Evolutionary conservation across 2,797 vertebrate species (phyloP), one percentile per base, ranked within the genome.

Genomic region (Mastacembelus armatus): DNA sequence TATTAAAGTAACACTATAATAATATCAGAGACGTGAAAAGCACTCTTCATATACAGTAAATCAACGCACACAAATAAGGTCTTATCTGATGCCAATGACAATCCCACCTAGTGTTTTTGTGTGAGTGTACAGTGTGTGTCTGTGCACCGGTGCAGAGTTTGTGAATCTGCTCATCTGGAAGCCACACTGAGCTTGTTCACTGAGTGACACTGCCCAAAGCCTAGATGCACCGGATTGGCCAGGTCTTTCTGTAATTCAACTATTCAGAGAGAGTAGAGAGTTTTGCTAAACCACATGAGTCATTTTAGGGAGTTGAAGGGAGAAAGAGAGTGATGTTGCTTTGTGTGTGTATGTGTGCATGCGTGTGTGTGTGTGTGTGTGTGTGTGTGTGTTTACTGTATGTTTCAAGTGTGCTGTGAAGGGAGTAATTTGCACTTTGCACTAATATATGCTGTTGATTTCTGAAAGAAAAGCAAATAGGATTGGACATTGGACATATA

Each of bases 91-190:
- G 65, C 74, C 48, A 78, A n/a, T n/a, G 40, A 66, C 66, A 55
- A 55, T 63, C 59, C 64, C 66, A 73, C 56, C 43, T 50, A 32
- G 30, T 75, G 33, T 59, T 39, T 56, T 21, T 44, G 29, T 49
- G 44, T n/a, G 42, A 14, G 44, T 40, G 33, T 57, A 14, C 26
- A 36, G 10, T 54, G 50, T 33, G 3, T 50, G 40, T 30, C 16
- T 19, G 16, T 4, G 0, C 29, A 21, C 27, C 29, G 59, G 36
- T 12, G 63, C 29, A 10, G 12, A 58, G 60, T 65, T 56, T 74
- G 26, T 48, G 78, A 73, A 81, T 82, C 52, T 76, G 67, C 39
- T 77, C 84, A 79, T 89, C 83, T 89, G 86, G 78, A 68, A 38
- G 67, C 71, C 81, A 81, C 57, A 66, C 70, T 81, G 64, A 39